Percentiles rank a stretch among this genome's conserved stretches.
These are phyloP conservation scores for Cercopithecus mitis DNA, from an alignment of 2,797 vertebrate genomes.

Conservation along the genomic window DNA sequence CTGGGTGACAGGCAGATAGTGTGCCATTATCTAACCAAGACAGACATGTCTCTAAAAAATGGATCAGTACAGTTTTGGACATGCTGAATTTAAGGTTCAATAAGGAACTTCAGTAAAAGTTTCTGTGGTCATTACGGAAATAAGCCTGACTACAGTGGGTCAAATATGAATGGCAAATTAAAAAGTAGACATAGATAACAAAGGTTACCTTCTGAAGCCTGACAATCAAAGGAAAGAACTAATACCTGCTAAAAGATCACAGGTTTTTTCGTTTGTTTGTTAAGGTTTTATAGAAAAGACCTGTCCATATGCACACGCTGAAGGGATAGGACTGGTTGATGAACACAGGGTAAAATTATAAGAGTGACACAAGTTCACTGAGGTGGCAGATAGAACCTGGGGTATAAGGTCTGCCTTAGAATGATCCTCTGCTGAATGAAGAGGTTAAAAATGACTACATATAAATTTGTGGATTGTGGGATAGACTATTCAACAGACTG, in stretches of 20 bases:
- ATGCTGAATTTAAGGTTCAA: neutral
- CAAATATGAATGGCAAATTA: neutral
- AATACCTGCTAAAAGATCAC: neutral
- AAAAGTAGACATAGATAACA: neutral
- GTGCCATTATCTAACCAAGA: neutral
- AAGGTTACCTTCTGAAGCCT: neutral
- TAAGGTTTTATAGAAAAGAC: neutral
- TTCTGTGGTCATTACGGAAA: neutral
- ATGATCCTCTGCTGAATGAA: neutral
- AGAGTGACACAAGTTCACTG: neutral
- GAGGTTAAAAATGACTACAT: neutral
- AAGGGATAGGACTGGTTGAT: neutral
- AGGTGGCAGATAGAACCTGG: neutral
- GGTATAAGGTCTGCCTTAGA: neutral
- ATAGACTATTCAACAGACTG: neutral
- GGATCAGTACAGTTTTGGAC: neutral
- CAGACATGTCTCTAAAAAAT: neutral
- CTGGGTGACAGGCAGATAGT: neutral
- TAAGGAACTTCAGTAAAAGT: neutral
- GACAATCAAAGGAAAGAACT: neutral
- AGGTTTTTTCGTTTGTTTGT: neutral
- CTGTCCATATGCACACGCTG: neutral
- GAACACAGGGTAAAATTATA: neutral
- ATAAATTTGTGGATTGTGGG: neutral
- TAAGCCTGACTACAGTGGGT: neutral